Conservation (phyloP, 2,113 vertebrate species). For the Cyanoramphus novaezelandiae region DNA sequence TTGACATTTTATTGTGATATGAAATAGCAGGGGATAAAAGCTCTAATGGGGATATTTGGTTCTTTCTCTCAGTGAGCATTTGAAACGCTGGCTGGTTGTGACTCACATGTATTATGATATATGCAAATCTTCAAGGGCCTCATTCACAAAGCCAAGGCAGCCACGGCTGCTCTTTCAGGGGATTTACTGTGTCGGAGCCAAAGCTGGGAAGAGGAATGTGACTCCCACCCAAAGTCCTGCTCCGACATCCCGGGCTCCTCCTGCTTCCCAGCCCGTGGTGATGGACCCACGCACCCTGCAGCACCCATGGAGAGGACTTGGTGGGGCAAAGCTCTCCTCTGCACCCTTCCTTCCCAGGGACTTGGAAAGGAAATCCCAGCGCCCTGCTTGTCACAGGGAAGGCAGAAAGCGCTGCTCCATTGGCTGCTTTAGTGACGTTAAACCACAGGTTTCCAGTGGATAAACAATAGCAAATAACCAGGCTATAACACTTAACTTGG, state of each 20-base stretch:
- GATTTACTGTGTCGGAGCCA: background rate
- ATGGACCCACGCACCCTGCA: background rate
- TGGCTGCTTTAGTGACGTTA: background rate
- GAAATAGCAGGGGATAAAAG: constrained; percentile 56
- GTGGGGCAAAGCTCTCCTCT: rapidly evolving
- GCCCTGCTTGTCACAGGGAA: background rate
- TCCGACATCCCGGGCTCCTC: background rate
- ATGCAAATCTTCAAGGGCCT: constrained; percentile 48
- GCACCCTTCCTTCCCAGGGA: background rate
- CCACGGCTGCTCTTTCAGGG: background rate
- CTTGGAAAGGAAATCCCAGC: background rate
- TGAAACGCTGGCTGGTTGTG: constrained; percentile 11
- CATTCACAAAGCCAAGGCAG: background rate
- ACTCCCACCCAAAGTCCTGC: background rate
- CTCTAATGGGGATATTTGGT: constrained; percentile 53
- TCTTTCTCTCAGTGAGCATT: constrained; percentile 26
- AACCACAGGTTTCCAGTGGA: background rate
- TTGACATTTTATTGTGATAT: constrained; percentile 72
- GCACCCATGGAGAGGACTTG: rapidly evolving
- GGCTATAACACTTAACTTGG: background rate
- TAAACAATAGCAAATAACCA: background rate
- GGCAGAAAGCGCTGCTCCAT: background rate
- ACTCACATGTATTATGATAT: constrained; percentile 49
- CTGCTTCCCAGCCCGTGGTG: background rate
- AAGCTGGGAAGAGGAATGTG: background rate